phyloP scores from a whole-genome alignment of 2,888 invertebrate genomes.

The Pinctada fucata region DNA sequence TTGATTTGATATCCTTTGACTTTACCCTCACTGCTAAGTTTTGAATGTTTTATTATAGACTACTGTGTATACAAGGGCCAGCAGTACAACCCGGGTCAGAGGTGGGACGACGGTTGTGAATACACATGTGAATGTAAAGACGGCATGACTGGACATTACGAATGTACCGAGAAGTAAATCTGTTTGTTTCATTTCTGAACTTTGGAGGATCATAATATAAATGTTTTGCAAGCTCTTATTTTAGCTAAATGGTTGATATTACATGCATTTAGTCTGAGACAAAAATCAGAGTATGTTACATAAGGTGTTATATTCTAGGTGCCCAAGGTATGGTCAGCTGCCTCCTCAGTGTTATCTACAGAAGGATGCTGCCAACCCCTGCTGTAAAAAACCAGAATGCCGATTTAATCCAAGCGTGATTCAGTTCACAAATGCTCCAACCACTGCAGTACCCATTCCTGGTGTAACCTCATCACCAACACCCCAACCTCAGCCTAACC shows the following conservation, averaged over 20 bases:
- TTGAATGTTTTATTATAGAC: conserved; percentile 32
- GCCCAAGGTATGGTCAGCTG: conserved; percentile 52
- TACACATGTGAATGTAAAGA: conserved; percentile 52
- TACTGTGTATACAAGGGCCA: conserved; percentile 52
- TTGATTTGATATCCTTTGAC: too few species aligned
- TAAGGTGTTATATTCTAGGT: conserved; percentile 37
- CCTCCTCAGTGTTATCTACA: conserved; percentile 55
- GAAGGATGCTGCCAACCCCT: conserved; percentile 59
- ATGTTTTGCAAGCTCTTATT: too few species aligned
- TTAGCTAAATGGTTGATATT: too few species aligned
- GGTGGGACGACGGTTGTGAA: conserved; percentile 58
- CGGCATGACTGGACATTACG: conserved; percentile 49
- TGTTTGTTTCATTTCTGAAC: background rate
- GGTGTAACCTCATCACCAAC: conserved; percentile 47
- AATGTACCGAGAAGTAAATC: conserved; percentile 55
- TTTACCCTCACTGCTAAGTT: too few species aligned
- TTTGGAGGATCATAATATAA: too few species aligned
- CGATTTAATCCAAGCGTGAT: conserved; percentile 47
- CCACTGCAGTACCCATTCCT: conserved; percentile 46
- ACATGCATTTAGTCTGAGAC: background rate
- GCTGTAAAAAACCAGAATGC: conserved; percentile 59
- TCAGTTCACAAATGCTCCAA: conserved; percentile 46
- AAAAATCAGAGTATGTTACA: background rate
- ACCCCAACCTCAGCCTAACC: conserved; percentile 40
- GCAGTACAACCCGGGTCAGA: conserved; percentile 50